These are phyloP conservation scores for Sylvia atricapilla DNA, from an alignment of 2,113 vertebrate genomes.

Conservation along the genomic window DNA sequence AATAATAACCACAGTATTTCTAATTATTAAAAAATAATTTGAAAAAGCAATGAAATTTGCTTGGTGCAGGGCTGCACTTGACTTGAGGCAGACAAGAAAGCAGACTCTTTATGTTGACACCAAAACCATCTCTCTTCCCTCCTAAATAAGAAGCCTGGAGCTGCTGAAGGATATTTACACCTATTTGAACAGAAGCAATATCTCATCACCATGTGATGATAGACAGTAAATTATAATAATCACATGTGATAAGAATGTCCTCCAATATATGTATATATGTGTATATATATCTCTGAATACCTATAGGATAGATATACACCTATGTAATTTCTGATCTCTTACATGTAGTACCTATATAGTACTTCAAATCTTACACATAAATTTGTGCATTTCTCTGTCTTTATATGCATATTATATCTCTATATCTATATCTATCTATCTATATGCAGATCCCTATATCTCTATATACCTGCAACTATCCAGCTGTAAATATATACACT, in stretches of 20 bases:
- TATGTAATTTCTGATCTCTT: neutral
- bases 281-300: neutral
- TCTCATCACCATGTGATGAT: neutral
- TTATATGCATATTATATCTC: neutral
- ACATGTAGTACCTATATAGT: neutral
- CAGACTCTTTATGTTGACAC: neutral
- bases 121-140: neutral
- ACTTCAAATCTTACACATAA: neutral
- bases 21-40: neutral
- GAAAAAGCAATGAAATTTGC: neutral
- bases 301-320: neutral
- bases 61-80: neutral
- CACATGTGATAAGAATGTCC: accelerated
- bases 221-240: neutral
- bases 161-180: neutral
- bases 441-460: neutral
- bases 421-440: neutral
- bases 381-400: neutral
- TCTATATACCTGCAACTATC: neutral
- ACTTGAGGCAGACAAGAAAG: neutral
- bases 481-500: neutral
- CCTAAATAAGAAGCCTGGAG: neutral
- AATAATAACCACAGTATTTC: neutral
- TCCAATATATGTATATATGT: neutral
- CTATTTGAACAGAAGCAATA: neutral